phyloP scores from a whole-genome alignment of 2,888 invertebrate species.

The Atherix ibis region DNA sequence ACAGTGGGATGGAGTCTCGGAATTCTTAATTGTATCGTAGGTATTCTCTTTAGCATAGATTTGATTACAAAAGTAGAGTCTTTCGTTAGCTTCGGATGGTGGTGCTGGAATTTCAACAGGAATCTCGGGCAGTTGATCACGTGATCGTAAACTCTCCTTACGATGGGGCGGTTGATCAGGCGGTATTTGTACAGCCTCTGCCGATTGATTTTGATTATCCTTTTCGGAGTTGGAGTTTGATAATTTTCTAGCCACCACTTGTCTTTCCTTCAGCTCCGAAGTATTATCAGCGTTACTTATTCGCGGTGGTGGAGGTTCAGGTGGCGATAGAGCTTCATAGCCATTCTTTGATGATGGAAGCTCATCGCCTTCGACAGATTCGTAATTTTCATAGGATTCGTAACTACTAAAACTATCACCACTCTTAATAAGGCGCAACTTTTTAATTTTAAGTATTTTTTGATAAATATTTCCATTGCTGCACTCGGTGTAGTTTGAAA shows the following conservation, averaged over 20 bases:
- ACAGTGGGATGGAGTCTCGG: conserved; percentile 32
- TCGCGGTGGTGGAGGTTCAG: conserved; percentile 11
- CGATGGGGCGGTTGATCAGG: conserved; percentile 10
- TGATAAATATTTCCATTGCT: conserved; percentile 24
- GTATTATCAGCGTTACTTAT: conserved; percentile 7
- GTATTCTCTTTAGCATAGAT: conserved; percentile 38
- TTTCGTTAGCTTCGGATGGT: not conserved
- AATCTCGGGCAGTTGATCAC: conserved; percentile 5
- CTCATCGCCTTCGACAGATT: conserved; percentile 20
- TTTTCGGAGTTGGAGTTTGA: not conserved
- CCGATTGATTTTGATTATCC: conserved; percentile 9
- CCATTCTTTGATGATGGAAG: conserved; percentile 17
- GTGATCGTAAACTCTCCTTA: not conserved
- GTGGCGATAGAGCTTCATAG: conserved; percentile 26
- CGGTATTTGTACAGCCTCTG: no score
- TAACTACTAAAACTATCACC: conserved; percentile 8
- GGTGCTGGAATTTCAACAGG: conserved; percentile 3
- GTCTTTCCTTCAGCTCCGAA: not conserved
- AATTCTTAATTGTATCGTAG: conserved; percentile 44
- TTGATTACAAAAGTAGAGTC: no score
- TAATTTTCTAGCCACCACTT: not conserved
- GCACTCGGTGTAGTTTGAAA: no score
- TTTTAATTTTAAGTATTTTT: conserved; percentile 22
- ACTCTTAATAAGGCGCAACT: conserved; percentile 1
- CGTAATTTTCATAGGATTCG: conserved; percentile 24